These are phyloP conservation scores for Oncorhynchus nerka DNA, from an alignment of 2,113 vertebrate species.

Conservation along the genomic window DNA sequence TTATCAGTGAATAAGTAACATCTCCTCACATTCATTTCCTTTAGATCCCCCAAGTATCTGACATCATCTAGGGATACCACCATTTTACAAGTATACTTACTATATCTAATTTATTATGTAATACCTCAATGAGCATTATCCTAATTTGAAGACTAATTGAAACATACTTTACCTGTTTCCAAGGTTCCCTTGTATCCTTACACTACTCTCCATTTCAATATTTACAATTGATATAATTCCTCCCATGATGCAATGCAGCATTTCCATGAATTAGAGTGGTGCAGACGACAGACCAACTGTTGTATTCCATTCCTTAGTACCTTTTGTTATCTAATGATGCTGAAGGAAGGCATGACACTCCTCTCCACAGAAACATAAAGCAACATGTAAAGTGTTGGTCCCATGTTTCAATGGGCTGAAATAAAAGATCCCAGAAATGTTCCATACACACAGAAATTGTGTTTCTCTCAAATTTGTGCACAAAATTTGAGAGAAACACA, in stretches of 20 bases:
- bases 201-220: background rate
- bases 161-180: background rate
- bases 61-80: background rate
- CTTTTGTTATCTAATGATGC: too few relatives aligned
- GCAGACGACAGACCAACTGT: too few relatives aligned
- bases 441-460: too few relatives aligned
- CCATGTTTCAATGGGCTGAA: too few relatives aligned
- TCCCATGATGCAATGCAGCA: background rate
- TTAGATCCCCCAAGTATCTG: constrained; percentile 51
- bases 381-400: too few relatives aligned
- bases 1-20: constrained; percentile 39
- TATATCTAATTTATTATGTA: constrained; percentile 49
- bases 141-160: background rate
- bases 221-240: background rate
- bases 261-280: background rate
- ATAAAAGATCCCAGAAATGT: too few relatives aligned
- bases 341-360: background rate
- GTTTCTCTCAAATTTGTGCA: too few relatives aligned
- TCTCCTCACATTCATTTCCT: constrained; percentile 33
- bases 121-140: constrained; percentile 40
- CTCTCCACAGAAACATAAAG: background rate
- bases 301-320: too few relatives aligned
- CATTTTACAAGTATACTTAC: constrained; percentile 36
- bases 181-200: constrained; percentile 19
- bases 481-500: too few relatives aligned